Base-by-base conservation (phyloP, 2,113 vertebrate species). In the Melanerpes formicivorus region DNA sequence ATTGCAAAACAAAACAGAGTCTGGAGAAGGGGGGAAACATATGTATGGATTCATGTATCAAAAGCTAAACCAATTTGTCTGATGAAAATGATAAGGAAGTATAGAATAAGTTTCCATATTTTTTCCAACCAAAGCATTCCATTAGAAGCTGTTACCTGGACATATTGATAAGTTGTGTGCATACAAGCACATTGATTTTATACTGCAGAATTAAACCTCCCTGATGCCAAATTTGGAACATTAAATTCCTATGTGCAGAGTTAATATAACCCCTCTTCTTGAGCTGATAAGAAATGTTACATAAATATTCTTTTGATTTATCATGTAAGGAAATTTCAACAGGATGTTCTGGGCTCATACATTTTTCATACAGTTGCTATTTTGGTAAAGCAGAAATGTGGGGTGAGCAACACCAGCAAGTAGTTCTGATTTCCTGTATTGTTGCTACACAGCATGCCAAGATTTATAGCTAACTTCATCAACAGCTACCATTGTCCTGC, bases 1-100 rank as follows among this genome's bases (percentile, higher is more conserved):
- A 44, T 23, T 87, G 84, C 74, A 93, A 94, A 87, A 79, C 59
- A 92, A 87, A 94, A 90, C 87, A 92, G 60, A 90, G 50, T 84
- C 87, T 95, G 89, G 78, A 92, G 67, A 87, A 73, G 32, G 18
- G 54, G 63, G 44, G 50, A 87, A 94, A 89, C 89, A 90, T 84
- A 89, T 63, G 74, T 55, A 90, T n/a, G 22, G n/a, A 69, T 72
- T 50, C 71, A 87, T 88, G 74, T 18, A 89, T 79, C 90, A 89
- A 87, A 81, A 84, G 22, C 34, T 70, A 93, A 87, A 79, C 48
- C 63, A 84, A 42, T 78, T 84, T 88, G 77, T 44, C 44, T 76
- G 69, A 34, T 14, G 63, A 88, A 93, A 78, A 84, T 50, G 0
- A 80, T n/a, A 54, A 44, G 11, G 54, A 78, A 84, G 72, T 44